A percentile compares a stretch with the other conserved stretches of the same genome.
Conservation (phyloP, 2,797 vertebrate genomes). For the Ambastaia sidthimunki region DNA sequence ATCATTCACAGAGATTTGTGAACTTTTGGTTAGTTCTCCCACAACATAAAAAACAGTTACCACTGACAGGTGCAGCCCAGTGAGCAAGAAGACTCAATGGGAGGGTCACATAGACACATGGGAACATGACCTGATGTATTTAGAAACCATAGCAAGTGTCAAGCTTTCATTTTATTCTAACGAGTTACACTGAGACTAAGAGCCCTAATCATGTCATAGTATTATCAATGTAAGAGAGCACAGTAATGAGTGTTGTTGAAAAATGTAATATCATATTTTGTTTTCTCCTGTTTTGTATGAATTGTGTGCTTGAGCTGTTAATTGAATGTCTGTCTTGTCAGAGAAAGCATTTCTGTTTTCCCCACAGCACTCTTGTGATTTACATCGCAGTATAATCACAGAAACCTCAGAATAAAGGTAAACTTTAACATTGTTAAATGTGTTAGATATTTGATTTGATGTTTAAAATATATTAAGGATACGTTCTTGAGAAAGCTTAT, state of each 20-base stretch:
- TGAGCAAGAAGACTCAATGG: background rate
- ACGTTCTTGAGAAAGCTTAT: background rate
- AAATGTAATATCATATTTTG: background rate
- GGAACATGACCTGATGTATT: slow-evolving; percentile 12
- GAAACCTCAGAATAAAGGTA: slow-evolving; percentile 2
- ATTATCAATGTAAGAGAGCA: background rate
- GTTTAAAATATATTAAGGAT: background rate
- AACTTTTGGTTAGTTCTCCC: too few species aligned
- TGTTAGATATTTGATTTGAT: background rate
- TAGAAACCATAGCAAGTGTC: background rate
- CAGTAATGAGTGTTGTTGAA: background rate
- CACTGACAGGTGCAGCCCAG: background rate
- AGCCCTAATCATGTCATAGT: background rate
- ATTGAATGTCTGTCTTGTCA: background rate
- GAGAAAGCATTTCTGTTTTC: background rate
- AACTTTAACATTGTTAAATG: background rate
- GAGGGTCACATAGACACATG: background rate
- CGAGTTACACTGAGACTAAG: background rate
- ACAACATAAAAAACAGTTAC: background rate
- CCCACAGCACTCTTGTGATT: background rate
- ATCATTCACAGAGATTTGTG: too few species aligned
- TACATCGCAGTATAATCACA: background rate
- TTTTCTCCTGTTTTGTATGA: too few species aligned
- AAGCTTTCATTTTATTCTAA: background rate
- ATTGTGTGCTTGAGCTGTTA: background rate